A percentile compares a stretch with the other conserved stretches of the same genome.
Evolutionary conservation across 2,113 vertebrate genomes (phyloP).

Genomic region (Morphnarchus princeps): DNA sequence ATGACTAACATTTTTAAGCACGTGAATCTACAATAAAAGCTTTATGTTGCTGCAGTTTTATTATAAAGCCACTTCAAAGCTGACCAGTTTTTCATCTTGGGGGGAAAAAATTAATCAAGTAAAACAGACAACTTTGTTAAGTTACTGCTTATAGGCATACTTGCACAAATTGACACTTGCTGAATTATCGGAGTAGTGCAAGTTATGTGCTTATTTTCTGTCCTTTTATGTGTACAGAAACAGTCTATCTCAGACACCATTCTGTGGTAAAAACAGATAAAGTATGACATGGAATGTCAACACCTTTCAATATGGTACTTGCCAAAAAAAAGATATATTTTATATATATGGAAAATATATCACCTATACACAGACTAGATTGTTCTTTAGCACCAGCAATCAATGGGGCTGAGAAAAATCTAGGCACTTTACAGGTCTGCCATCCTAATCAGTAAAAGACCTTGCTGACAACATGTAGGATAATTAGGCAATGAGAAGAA

Average conservation of each 20-base stretch:
- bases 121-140: background rate
- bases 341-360: background rate
- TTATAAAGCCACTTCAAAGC: background rate
- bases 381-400: background rate
- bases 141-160: background rate
- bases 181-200: background rate
- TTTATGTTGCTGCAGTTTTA: background rate
- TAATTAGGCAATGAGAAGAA: background rate
- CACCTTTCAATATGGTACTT: conserved; percentile 7
- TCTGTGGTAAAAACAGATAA: conserved; percentile 20
- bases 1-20: background rate
- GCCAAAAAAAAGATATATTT: background rate
- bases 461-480: background rate
- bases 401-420: background rate
- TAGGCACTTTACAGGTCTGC: background rate
- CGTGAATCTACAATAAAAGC: background rate
- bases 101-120: background rate
- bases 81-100: background rate
- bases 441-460: background rate
- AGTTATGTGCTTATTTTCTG: background rate
- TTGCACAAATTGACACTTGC: background rate
- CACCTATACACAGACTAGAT: background rate
- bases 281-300: background rate
- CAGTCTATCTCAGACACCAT: background rate
- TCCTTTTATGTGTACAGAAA: background rate